Evolutionary conservation across 2,888 invertebrate genomes (phyloP).

Genomic region (Hemaris fuciformis): DNA sequence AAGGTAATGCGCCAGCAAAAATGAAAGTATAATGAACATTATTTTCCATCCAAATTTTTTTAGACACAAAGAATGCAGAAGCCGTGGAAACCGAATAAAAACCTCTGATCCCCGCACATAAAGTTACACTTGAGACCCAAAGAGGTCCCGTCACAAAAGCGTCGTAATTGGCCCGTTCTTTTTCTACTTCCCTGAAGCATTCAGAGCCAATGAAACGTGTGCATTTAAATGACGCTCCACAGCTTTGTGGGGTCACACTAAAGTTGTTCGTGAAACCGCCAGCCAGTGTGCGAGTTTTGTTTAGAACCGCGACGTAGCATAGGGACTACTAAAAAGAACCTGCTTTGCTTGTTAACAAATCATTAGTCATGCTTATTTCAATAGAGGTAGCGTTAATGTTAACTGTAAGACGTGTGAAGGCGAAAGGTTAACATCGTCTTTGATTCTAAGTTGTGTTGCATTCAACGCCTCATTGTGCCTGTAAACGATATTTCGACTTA

Average conservation of each 20-base stretch:
- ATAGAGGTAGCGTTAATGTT: slow-evolving; percentile 34
- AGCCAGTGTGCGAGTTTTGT: slow-evolving; percentile 68
- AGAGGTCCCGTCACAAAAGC: slow-evolving; percentile 78
- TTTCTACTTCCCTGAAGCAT: slow-evolving; percentile 80
- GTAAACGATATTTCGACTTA: neutral
- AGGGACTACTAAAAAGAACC: slow-evolving; percentile 65
- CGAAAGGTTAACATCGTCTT: slow-evolving; percentile 11
- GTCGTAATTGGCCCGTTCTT: slow-evolving; percentile 81
- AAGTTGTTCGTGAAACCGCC: slow-evolving; percentile 75
- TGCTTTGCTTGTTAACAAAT: slow-evolving; percentile 68
- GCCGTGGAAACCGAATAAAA: slow-evolving; percentile 59
- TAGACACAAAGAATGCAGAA: slow-evolving; percentile 19
- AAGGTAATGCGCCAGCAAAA: neutral
- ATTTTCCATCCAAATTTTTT: neutral
- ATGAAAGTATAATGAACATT: neutral
- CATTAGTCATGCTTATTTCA: slow-evolving; percentile 74
- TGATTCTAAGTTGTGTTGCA: slow-evolving; percentile 6
- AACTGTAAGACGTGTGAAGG: slow-evolving; percentile 4
- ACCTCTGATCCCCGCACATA: slow-evolving; percentile 64
- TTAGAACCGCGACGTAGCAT: slow-evolving; percentile 47
- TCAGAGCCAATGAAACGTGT: slow-evolving; percentile 82
- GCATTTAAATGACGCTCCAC: slow-evolving; percentile 81
- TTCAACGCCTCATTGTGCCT: neutral
- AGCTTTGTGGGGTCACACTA: slow-evolving; percentile 80
- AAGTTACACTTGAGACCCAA: slow-evolving; percentile 77